Base-by-base conservation (phyloP, 2,113 vertebrate species). In the Corythornis vintsioides region DNA sequence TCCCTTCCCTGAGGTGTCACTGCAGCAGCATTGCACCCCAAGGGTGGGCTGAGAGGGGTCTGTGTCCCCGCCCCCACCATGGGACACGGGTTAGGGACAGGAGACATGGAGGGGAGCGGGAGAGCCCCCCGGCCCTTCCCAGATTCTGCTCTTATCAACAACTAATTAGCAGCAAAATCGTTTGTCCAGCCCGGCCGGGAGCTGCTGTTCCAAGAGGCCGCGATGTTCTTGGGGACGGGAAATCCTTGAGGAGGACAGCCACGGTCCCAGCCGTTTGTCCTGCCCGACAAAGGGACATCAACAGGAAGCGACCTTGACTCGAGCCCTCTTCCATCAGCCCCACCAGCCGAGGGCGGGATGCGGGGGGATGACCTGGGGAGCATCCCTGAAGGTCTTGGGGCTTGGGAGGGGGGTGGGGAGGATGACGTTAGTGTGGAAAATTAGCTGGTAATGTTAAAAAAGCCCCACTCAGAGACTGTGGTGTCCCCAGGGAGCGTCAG, bases 241-340 rank as follows among this genome's bases (percentile, higher is more conserved):
- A 96, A 95, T 96, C 95, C 95, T 95, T 94, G 95, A 94, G 80
- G 74, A 92, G 76, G 65, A 70, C 47, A 50, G 90, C 90, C 33
- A 50, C 57, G 29, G 63, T 66, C 80, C 89, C 17, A 4, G 29
- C 56, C 52, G 16, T 72, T 91, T 86, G 94, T 93, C 92, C 92
- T 88, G 71, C 59, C 78, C 11, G 8, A 61, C 94, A 59, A 89
- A 78, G 56, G 86, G 57, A 93, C 88, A 96, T 93, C 95, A 95
- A 96, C 96, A 96, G 96, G 96, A 96, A 94, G 88, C 33, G 80
- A 83, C 95, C 95, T 95, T 96, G 95, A 95, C 90, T 70, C 38
- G 0, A 4, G 61, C 86, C 50, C 77, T 38, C 10, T 21, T 78
- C 55, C 76, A 14, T 55, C 28, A 9, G 60, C 52, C 47, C 15